These are phyloP conservation scores for Drosophila prolongata DNA, from an alignment of 2,888 invertebrate genomes.

Conservation along the genomic window DNA sequence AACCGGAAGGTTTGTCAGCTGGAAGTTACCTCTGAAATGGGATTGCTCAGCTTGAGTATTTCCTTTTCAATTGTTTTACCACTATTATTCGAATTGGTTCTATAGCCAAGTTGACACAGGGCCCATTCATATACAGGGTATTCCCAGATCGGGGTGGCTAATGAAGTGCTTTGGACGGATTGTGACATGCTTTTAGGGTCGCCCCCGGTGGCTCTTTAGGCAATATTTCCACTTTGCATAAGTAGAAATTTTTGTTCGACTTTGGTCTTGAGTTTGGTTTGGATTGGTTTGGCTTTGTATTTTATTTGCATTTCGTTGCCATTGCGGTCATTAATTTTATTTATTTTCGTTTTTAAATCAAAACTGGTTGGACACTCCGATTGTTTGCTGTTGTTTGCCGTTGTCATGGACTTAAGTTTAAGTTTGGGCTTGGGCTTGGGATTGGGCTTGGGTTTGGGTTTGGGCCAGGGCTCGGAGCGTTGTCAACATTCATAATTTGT, in stretches of 20 bases:
- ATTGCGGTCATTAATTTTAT: slow-evolving; percentile 73
- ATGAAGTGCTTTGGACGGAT: slow-evolving; percentile 54
- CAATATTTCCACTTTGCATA: slow-evolving; percentile 80
- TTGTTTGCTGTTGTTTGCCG: slow-evolving; percentile 72
- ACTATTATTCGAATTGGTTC: too few species aligned
- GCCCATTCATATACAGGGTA: neutral
- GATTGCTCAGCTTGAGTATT: too few species aligned
- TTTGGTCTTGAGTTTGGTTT: slow-evolving; percentile 32
- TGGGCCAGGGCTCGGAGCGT: slow-evolving; percentile 16
- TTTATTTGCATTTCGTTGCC: slow-evolving; percentile 74
- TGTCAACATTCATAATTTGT: slow-evolving; percentile 69
- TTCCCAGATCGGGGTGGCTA: neutral
- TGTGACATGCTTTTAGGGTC: slow-evolving; percentile 78
- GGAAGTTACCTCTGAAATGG: neutral
- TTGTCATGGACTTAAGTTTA: slow-evolving; percentile 32
- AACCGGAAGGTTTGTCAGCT: rapidly evolving
- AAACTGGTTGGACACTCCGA: slow-evolving; percentile 59
- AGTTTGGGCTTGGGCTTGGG: neutral
- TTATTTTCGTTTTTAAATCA: slow-evolving; percentile 64
- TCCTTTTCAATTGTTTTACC: too few species aligned
- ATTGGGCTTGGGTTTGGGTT: slow-evolving; percentile 5
- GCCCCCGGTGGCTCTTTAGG: slow-evolving; percentile 65
- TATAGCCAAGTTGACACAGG: too few species aligned
- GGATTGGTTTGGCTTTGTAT: slow-evolving; percentile 43
- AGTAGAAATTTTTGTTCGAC: slow-evolving; percentile 68